Evolutionary conservation across 2,888 invertebrate genomes (phyloP), one percentile per base, ranked within the genome.

Genomic region (Gnatocerus cornutus): DNA sequence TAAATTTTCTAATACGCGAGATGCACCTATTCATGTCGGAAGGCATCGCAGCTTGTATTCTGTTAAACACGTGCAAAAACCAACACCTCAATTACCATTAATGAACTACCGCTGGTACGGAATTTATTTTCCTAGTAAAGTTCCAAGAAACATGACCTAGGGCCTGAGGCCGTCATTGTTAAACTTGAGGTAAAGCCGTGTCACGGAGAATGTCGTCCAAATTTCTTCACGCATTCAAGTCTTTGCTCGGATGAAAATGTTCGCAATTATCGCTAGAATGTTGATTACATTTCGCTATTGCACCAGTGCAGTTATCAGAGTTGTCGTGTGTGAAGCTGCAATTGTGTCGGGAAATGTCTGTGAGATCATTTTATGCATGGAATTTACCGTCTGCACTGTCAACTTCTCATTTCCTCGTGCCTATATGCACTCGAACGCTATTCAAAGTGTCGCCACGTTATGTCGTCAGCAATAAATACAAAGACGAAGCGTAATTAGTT

Each of bases 361-460:
- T 39, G 52, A 63, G 46, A 48, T 39, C 45, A 43, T 63, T 63
- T 55, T 50, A 50, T 29, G 64, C 55, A 55, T n/a, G 7, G 56
- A 65, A 56, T 65, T 56, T 64, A 53, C 56, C 65, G 29, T 56
- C 56, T 65, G 65, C 56, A 56, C 37, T 45, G 65, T 65, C 56
- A 48, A 65, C 48, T 30, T 65, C 29, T 65, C 65, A 65, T 65
- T 65, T 65, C 56, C 65, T 46, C 56, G 46, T 55, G 55, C 59
- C 53, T 33, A 53, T 62, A 62, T 53, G 64, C 46, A 65, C 33
- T 56, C 56, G 65, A 56, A 56, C 46, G 8, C 13, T 29, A 48
- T 56, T 65, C 65, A 65, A 10, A 12, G 55, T 16, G 14, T 8
- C 43, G n/a, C 6, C 21, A 48, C 39, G 58, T 33, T 59, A 48